These are phyloP conservation scores for Dorcus hopei DNA, from an alignment of 2,888 invertebrate species.

Conservation along the genomic window DNA sequence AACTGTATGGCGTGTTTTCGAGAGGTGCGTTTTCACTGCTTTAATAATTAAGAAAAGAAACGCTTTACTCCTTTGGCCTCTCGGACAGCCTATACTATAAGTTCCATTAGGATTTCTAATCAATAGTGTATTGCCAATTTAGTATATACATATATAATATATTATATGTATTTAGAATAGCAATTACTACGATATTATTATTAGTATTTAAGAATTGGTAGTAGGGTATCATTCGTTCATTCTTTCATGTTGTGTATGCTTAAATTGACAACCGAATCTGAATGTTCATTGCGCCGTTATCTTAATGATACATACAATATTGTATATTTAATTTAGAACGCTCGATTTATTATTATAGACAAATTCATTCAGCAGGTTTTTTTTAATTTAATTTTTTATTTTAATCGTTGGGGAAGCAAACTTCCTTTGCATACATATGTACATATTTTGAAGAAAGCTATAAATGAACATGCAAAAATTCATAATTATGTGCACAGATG, in stretches of 20 bases:
- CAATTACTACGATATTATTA: slow-evolving; percentile 46
- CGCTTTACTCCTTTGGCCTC: slow-evolving; percentile 41
- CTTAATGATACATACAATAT: background rate
- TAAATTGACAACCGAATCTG: slow-evolving; percentile 38
- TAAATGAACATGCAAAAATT: no score
- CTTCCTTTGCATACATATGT: no score
- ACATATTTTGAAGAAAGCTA: no score
- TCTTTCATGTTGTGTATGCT: slow-evolving; percentile 17
- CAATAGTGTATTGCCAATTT: slow-evolving; percentile 45
- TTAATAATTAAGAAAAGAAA: slow-evolving; percentile 37
- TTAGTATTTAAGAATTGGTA: slow-evolving; percentile 48
- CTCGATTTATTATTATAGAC: no score
- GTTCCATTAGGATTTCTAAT: slow-evolving; percentile 48
- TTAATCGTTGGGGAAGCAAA: no score
- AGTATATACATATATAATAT: slow-evolving; percentile 29
- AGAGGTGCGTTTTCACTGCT: slow-evolving; percentile 38
- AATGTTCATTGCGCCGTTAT: slow-evolving; percentile 30
- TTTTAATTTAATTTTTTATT: no score
- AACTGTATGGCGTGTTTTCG: slow-evolving; percentile 29
- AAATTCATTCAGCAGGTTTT: no score
- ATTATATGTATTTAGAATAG: slow-evolving; percentile 38
- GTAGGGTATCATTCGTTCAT: slow-evolving; percentile 38
- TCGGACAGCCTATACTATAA: slow-evolving; percentile 38
- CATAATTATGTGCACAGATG: no score
- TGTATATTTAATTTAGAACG: no score